Evolutionary conservation across 1,140 invertebrate genomes (phyloP).

Genomic region (Condylostylus longicornis): DNA sequence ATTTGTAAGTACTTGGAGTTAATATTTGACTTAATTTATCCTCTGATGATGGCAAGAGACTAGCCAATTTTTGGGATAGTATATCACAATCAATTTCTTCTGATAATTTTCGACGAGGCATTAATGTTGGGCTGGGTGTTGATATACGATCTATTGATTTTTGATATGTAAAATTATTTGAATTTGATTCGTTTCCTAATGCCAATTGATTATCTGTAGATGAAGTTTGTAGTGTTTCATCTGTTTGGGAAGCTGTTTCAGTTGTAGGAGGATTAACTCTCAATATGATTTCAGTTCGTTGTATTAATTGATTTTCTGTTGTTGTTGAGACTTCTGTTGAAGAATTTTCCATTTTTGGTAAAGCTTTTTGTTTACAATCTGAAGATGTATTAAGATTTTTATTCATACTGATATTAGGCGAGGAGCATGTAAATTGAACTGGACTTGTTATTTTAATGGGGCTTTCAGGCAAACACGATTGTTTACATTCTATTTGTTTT

Average conservation of each 20-base stretch:
- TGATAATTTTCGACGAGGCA: slow-evolving; percentile 41
- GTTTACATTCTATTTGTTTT: too few relatives aligned
- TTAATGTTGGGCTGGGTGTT: slow-evolving; percentile 17
- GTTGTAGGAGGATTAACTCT: slow-evolving; percentile 42
- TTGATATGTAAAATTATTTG: too few relatives aligned
- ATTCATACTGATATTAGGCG: too few relatives aligned
- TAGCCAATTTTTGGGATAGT: slow-evolving; percentile 54
- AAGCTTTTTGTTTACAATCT: too few relatives aligned
- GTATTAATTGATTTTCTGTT: slow-evolving; percentile 36
- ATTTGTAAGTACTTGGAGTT: slow-evolving; percentile 57
- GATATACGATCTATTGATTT: slow-evolving; percentile 19
- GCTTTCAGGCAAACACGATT: too few relatives aligned
- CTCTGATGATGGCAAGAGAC: slow-evolving; percentile 44
- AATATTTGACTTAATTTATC: slow-evolving; percentile 55
- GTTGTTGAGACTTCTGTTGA: too few relatives aligned
- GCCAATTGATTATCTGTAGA: too few relatives aligned
- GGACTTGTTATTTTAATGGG: too few relatives aligned
- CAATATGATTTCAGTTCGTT: slow-evolving; percentile 44
- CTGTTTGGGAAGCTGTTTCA: slow-evolving; percentile 48
- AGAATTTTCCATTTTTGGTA: too few relatives aligned
- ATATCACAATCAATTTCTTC: slow-evolving; percentile 72
- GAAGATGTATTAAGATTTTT: too few relatives aligned
- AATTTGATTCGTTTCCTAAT: too few relatives aligned
- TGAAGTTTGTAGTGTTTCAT: slow-evolving; percentile 26
- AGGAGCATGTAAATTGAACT: too few relatives aligned